These are phyloP conservation scores for Philaenus spumarius DNA, from an alignment of 1,140 invertebrate genomes.

Conservation along the genomic window DNA sequence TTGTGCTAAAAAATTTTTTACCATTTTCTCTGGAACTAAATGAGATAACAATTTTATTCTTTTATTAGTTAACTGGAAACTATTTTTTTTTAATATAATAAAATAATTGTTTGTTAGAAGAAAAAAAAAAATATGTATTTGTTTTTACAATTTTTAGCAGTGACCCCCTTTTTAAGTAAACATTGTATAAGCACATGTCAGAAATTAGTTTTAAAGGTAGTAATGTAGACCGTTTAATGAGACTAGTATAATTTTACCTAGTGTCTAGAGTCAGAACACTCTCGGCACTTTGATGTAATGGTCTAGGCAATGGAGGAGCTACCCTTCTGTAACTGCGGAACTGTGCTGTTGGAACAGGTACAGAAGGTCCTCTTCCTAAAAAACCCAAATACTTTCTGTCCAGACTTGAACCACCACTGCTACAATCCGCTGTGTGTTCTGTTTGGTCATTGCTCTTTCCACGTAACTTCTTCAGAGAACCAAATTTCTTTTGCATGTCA, in stretches of 20 bases:
- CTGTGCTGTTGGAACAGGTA: slow-evolving; percentile 68
- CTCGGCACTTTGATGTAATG: slow-evolving; percentile 18
- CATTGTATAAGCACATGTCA: too few species aligned
- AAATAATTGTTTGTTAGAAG: too few species aligned
- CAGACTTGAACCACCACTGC: slow-evolving; percentile 48
- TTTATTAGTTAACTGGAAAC: too few species aligned
- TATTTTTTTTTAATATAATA: too few species aligned
- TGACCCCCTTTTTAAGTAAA: too few species aligned
- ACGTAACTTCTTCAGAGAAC: slow-evolving; percentile 57
- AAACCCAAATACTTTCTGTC: slow-evolving; percentile 65
- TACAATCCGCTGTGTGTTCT: slow-evolving; percentile 23
- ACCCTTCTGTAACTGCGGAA: slow-evolving; percentile 66
- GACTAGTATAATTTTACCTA: slow-evolving; percentile 8
- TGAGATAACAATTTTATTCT: too few species aligned
- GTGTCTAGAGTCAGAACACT: slow-evolving; percentile 18
- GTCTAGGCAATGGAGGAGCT: slow-evolving; percentile 29
- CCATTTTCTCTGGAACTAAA: too few species aligned
- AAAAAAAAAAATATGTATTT: too few species aligned
- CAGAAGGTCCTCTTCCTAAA: slow-evolving; percentile 44
- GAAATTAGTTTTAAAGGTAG: too few species aligned
- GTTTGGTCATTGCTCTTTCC: background rate
- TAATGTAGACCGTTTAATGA: background rate
- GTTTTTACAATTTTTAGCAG: too few species aligned
- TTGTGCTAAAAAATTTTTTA: too few species aligned
- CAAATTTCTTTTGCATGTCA: slow-evolving; percentile 45